phyloP scores from a whole-genome alignment of 2,113 vertebrate genomes.

The Strix uralensis region DNA sequence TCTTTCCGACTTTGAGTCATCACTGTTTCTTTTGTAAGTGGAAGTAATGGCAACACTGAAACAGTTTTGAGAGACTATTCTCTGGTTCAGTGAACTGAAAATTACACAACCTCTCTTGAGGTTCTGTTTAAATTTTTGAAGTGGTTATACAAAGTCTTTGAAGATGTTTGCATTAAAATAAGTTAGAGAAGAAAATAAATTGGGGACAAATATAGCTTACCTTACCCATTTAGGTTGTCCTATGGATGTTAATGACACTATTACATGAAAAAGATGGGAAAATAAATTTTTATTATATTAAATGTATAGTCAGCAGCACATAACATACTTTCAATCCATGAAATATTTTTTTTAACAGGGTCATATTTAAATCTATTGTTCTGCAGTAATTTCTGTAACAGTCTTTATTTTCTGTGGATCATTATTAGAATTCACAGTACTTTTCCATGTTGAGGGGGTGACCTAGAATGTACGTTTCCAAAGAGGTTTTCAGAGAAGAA shows the following conservation, averaged over 20 bases:
- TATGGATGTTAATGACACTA: not conserved
- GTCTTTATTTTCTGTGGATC: not conserved
- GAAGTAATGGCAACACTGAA: constrained; percentile 28
- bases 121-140: constrained; percentile 35
- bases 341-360: not conserved
- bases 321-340: not conserved
- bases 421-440: not conserved
- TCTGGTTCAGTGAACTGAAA: constrained; percentile 58
- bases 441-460: not conserved
- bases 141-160: constrained; percentile 7
- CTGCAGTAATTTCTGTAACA: not conserved
- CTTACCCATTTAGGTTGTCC: not conserved
- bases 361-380: not conserved
- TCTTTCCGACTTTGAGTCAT: not conserved
- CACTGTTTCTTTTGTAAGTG: constrained; percentile 16
- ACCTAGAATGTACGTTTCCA: not conserved
- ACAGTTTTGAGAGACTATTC: constrained; percentile 27
- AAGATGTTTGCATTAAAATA: constrained; percentile 6
- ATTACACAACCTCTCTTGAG: constrained; percentile 1
- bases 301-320: not conserved
- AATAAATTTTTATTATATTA: not conserved
- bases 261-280: not conserved
- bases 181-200: not conserved
- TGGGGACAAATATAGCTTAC: not conserved
- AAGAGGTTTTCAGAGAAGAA: not conserved